phyloP scores from a whole-genome alignment of 1,140 invertebrate species.

The Megathymus violae region DNA sequence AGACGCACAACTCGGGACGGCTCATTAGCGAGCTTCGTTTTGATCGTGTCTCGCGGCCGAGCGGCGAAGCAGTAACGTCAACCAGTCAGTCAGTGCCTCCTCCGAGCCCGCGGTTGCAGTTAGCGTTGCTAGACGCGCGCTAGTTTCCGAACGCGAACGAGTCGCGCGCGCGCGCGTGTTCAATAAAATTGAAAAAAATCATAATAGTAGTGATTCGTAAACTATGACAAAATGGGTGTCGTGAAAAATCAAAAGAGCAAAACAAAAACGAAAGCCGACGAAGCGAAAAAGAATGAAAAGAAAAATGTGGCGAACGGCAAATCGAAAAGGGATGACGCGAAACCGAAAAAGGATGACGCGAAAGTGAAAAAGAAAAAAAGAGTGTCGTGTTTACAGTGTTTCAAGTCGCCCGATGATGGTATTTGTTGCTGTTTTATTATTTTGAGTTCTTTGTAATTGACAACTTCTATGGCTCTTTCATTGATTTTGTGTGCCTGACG shows the following conservation, averaged over 20 bases:
- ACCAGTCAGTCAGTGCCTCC: slow-evolving; percentile 55
- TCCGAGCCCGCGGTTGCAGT: slow-evolving; percentile 71
- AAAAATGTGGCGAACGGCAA: slow-evolving; percentile 59
- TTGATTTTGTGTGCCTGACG: too few species aligned
- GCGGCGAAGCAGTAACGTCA: slow-evolving; percentile 31
- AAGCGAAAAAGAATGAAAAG: slow-evolving; percentile 54
- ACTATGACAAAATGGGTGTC: slow-evolving; percentile 70
- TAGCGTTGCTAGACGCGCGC: slow-evolving; percentile 73
- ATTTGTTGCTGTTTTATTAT: slow-evolving; percentile 41
- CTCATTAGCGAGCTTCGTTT: slow-evolving; percentile 58
- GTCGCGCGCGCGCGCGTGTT: slow-evolving; percentile 54
- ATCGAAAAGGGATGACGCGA: slow-evolving; percentile 62
- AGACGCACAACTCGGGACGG: slow-evolving; percentile 28
- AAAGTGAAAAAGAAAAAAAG: slow-evolving; percentile 81
- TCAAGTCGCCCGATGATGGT: slow-evolving; percentile 77
- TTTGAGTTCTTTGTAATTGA: too few species aligned
- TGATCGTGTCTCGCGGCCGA: slow-evolving; percentile 34
- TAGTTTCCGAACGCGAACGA: slow-evolving; percentile 76
- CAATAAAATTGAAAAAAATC: slow-evolving; percentile 47
- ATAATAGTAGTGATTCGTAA: too few species aligned
- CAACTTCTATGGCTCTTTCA: too few species aligned
- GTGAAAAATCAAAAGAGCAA: slow-evolving; percentile 68
- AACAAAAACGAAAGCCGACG: slow-evolving; percentile 59
- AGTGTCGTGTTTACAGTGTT: slow-evolving; percentile 81
- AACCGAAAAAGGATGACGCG: slow-evolving; percentile 63